A percentile compares a stretch with the other conserved stretches of the same genome.
phyloP scores from a whole-genome alignment of 1,140 invertebrate species.

The Drosophila arawakana region DNA sequence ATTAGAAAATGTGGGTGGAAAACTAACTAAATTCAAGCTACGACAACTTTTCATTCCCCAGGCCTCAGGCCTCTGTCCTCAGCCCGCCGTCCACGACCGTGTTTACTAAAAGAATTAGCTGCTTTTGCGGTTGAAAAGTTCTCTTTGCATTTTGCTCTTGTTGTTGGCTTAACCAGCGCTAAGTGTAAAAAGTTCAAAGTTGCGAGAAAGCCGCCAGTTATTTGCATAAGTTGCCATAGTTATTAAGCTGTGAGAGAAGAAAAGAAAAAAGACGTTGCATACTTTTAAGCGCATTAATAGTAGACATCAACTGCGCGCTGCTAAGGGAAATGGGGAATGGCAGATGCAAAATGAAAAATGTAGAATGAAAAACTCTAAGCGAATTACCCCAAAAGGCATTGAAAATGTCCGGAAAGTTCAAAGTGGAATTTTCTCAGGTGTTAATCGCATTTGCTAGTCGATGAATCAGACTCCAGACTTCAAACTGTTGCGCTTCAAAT shows the following conservation, averaged over 20 bases:
- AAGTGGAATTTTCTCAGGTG: constrained; percentile 30
- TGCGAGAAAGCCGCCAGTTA: constrained; percentile 59
- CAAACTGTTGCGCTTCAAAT: constrained; percentile 15
- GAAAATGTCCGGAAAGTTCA: constrained; percentile 24
- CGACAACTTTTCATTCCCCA: too few species aligned
- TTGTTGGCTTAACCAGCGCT: constrained; percentile 17
- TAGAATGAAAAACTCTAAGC: neutral
- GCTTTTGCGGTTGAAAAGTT: constrained; percentile 68
- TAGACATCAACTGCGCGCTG: constrained; percentile 44
- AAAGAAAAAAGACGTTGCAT: constrained; percentile 48
- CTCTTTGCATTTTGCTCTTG: constrained; percentile 25
- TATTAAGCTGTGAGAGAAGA: constrained; percentile 69
- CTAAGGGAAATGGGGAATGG: neutral
- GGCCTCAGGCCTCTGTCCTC: neutral
- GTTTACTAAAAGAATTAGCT: constrained; percentile 65
- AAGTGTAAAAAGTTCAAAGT: constrained; percentile 59
- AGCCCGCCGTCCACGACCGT: constrained; percentile 4
- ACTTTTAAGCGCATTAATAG: constrained; percentile 77
- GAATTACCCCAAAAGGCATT: constrained; percentile 11
- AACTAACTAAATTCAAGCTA: constrained; percentile 20
- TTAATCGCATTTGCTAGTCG: constrained; percentile 29
- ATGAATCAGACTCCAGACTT: constrained; percentile 2
- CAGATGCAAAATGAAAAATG: neutral
- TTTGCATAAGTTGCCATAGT: constrained; percentile 81
- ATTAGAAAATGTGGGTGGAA: neutral